phyloP scores from a whole-genome alignment of 2,888 invertebrate genomes.

The Pandemis heparana region DNA sequence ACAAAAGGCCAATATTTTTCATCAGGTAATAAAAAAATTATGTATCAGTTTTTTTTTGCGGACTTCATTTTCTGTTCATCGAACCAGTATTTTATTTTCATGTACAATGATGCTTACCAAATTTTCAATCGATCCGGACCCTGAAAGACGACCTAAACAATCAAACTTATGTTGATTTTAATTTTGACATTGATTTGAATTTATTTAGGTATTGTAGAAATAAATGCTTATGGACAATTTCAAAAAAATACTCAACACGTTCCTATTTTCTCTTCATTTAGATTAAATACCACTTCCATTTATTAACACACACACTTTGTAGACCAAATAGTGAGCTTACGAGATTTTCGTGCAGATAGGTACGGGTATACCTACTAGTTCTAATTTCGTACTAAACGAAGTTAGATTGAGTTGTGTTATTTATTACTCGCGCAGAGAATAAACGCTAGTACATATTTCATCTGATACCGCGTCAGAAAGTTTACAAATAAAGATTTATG shows the following conservation, averaged over 20 bases:
- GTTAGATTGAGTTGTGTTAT: slow-evolving; percentile 39
- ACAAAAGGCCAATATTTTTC: too few species aligned
- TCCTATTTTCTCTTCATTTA: background rate
- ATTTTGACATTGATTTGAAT: too few species aligned
- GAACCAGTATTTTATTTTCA: too few species aligned
- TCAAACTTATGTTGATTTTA: too few species aligned
- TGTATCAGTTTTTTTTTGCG: too few species aligned
- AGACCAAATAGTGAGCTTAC: slow-evolving; percentile 5
- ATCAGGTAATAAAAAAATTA: too few species aligned
- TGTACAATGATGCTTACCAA: too few species aligned
- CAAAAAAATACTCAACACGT: background rate
- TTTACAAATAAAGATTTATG: slow-evolving; percentile 37
- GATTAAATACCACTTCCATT: background rate
- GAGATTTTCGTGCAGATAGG: slow-evolving; percentile 9
- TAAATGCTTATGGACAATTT: too few species aligned
- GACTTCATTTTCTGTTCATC: too few species aligned
- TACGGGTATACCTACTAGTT: background rate
- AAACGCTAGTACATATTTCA: slow-evolving; percentile 31
- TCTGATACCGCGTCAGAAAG: slow-evolving; percentile 31
- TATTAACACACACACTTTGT: background rate
- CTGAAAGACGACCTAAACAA: too few species aligned
- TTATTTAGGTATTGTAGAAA: too few species aligned
- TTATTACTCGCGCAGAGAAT: slow-evolving; percentile 31
- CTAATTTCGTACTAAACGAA: slow-evolving; percentile 35
- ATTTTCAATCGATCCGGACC: too few species aligned